phyloP scores from a whole-genome alignment of 2,797 vertebrate species.

The Hypotaenidia philippensis region DNA sequence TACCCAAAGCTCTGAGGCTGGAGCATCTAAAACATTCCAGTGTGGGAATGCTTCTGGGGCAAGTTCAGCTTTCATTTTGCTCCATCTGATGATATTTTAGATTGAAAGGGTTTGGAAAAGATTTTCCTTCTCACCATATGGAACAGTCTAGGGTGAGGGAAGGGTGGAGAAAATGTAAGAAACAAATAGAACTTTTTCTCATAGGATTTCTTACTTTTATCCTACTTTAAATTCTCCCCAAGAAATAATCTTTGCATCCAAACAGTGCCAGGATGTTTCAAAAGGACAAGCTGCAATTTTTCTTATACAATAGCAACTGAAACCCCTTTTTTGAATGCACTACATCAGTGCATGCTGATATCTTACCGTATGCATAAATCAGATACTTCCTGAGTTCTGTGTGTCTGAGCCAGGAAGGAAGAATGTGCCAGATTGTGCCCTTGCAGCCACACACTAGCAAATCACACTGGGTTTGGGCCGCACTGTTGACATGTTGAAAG shows the following conservation, averaged over 20 bases:
- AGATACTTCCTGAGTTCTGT: neutral
- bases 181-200: constrained; percentile 24
- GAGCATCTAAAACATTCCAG: neutral
- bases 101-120: neutral
- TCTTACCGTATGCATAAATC: neutral
- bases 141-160: neutral
- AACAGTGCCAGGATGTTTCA: neutral
- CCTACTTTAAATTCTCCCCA: neutral
- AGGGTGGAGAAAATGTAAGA: constrained; percentile 4
- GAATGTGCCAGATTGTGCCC: neutral
- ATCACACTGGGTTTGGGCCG: neutral
- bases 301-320: neutral
- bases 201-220: constrained; percentile 37
- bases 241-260: constrained; percentile 5
- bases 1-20: neutral
- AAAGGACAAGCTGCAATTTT: neutral
- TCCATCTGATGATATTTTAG: constrained; percentile 8
- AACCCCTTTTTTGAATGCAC: neutral
- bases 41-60: neutral
- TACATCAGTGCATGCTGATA: neutral
- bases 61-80: neutral
- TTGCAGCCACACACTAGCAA: neutral
- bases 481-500: neutral
- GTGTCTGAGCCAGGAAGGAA: neutral
- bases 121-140: constrained; percentile 13